Conservation (phyloP, 2,888 invertebrate genomes). For the Calameuta filiformis region DNA sequence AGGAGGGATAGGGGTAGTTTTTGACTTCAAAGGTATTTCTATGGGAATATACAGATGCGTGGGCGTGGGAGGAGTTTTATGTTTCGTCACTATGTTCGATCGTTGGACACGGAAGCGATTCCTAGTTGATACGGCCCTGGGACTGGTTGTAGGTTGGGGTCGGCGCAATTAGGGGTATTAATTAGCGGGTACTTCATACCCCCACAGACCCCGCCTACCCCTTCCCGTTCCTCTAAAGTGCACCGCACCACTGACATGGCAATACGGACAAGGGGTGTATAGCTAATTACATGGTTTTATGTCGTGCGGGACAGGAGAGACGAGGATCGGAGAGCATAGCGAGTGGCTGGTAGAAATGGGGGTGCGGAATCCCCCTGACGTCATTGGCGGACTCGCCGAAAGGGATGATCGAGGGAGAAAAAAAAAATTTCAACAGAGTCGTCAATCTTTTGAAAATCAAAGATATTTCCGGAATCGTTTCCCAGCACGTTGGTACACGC, state of each 20-base stretch:
- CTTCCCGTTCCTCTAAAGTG: conserved; percentile 49
- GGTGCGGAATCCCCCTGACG: conserved; percentile 38
- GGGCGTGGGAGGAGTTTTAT: neutral
- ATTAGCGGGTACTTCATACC: conserved; percentile 62
- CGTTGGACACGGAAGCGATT: conserved; percentile 15
- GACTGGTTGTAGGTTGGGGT: conserved; percentile 43
- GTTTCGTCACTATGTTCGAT: neutral
- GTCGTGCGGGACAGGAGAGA: conserved; percentile 34
- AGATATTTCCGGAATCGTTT: neutral
- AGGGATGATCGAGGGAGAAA: neutral
- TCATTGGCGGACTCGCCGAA: conserved; percentile 29
- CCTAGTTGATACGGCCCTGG: conserved; percentile 44
- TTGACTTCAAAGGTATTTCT: neutral
- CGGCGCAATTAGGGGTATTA: conserved; percentile 65
- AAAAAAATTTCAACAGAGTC: neutral
- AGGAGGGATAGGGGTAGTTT: neutral
- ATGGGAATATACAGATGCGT: neutral
- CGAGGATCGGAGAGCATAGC: conserved; percentile 18
- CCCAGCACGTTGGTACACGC: neutral
- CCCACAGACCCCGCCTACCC: conserved; percentile 38
- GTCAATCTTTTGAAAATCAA: neutral
- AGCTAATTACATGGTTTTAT: conserved; percentile 64
- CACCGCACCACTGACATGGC: conserved; percentile 54
- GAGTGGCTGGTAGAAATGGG: conserved; percentile 2
- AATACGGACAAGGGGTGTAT: conserved; percentile 60